phyloP scores from a whole-genome alignment of 1,140 invertebrate genomes.

The Bombus fervidus region DNA sequence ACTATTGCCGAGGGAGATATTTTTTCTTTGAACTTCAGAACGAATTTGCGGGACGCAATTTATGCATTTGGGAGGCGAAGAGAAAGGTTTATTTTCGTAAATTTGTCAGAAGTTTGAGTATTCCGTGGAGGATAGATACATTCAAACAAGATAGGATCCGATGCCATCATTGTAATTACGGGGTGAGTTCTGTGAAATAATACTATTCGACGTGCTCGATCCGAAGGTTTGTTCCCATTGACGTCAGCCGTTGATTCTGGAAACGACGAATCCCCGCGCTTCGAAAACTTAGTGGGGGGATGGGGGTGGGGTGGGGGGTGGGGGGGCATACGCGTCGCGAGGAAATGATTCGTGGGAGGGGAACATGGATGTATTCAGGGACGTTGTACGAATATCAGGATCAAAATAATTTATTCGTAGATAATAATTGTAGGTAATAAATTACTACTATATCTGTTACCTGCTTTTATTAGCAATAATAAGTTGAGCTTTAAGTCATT shows the following conservation, averaged over 20 bases:
- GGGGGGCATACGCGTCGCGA: slow-evolving; percentile 26
- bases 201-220: slow-evolving; percentile 43
- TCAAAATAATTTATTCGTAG: neutral
- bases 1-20: neutral
- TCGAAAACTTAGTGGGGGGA: slow-evolving; percentile 9
- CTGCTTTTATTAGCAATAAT: neutral
- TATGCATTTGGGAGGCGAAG: neutral
- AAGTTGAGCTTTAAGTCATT: too few species aligned
- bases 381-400: slow-evolving; percentile 31
- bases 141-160: neutral
- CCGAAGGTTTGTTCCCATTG: slow-evolving; percentile 60
- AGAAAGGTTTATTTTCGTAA: slow-evolving; percentile 1
- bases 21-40: neutral
- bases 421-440: neutral
- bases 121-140: neutral
- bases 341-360: slow-evolving; percentile 2
- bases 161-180: slow-evolving; percentile 11
- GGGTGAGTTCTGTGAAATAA: slow-evolving; percentile 49
- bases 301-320: too few species aligned
- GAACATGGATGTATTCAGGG: slow-evolving; percentile 31
- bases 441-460: too few species aligned
- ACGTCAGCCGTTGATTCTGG: slow-evolving; percentile 62
- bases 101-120: neutral
- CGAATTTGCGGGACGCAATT: neutral
- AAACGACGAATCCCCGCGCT: slow-evolving; percentile 59